A percentile compares a stretch with the other conserved stretches of the same genome.
Evolutionary conservation across 2,888 invertebrate species (phyloP).

Genomic region (Pandemis heparana): DNA sequence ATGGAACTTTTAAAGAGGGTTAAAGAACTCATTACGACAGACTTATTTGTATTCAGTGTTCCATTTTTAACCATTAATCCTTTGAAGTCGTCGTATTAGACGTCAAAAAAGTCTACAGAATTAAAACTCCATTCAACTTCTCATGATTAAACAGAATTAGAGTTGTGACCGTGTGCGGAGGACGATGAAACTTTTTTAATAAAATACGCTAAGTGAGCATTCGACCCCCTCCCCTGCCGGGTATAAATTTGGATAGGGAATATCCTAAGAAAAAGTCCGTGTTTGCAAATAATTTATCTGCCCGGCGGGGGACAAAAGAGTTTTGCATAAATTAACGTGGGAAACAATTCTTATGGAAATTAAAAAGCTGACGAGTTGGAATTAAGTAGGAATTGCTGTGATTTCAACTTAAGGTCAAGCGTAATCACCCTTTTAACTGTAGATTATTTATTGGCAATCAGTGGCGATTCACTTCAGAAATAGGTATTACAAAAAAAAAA

Average conservation of each 20-base stretch:
- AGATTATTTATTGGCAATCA: too few relatives aligned
- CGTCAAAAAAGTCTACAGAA: conserved; percentile 19
- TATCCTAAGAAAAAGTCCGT: conserved; percentile 63
- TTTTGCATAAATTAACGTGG: conserved; percentile 56
- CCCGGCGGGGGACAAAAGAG: conserved; percentile 48
- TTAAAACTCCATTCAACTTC: conserved; percentile 51
- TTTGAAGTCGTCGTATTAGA: conserved; percentile 15
- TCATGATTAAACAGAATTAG: conserved; percentile 52
- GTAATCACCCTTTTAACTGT: too few relatives aligned
- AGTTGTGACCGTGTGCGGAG: conserved; percentile 54
- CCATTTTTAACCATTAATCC: conserved; percentile 17
- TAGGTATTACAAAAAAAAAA: too few relatives aligned
- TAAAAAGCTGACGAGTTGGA: conserved; percentile 1
- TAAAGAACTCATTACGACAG: conserved; percentile 1
- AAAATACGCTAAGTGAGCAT: conserved; percentile 65
- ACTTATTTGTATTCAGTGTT: conserved; percentile 10
- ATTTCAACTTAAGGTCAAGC: not conserved
- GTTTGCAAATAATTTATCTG: conserved; percentile 67
- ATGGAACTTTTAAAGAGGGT: not conserved
- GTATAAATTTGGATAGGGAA: conserved; percentile 73
- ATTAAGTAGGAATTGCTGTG: conserved; percentile 19
- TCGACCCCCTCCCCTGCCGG: conserved; percentile 51
- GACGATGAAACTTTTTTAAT: conserved; percentile 75
- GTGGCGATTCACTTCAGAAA: too few relatives aligned
- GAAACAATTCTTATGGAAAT: conserved; percentile 10